Conservation (phyloP, 1,140 invertebrate genomes). For the Formica exsecta region DNA sequence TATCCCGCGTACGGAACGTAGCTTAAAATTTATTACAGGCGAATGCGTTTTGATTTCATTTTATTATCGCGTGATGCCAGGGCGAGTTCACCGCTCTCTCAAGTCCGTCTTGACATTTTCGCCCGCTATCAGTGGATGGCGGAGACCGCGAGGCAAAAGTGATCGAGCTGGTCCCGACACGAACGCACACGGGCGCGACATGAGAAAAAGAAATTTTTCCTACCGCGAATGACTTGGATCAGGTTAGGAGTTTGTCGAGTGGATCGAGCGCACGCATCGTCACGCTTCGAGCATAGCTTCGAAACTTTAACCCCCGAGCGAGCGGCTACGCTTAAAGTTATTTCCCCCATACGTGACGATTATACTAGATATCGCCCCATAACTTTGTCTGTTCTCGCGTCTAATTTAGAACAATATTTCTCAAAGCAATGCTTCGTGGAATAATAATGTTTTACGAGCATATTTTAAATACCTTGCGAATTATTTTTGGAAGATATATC, state of each 20-base stretch:
- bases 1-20: slow-evolving; percentile 5
- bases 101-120: slow-evolving; percentile 34
- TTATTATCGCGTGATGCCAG: slow-evolving; percentile 35
- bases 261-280: slow-evolving; percentile 45
- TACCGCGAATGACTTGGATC: not conserved
- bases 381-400: slow-evolving; percentile 9
- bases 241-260: slow-evolving; percentile 33
- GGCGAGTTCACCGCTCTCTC: not conserved
- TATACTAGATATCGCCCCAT: slow-evolving; percentile 35
- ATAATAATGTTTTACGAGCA: no score
- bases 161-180: slow-evolving; percentile 30
- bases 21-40: slow-evolving; percentile 18
- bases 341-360: slow-evolving; percentile 29
- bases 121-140: slow-evolving; percentile 11
- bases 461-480: not conserved
- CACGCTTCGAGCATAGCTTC: slow-evolving; percentile 51
- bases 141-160: not conserved
- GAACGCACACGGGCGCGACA: slow-evolving; percentile 30
- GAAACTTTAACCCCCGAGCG: slow-evolving; percentile 34
- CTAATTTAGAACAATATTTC: slow-evolving; percentile 20
- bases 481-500: not conserved
- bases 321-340: slow-evolving; percentile 24
- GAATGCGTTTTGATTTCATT: slow-evolving; percentile 50
- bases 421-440: not conserved
- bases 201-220: slow-evolving; percentile 37